phyloP scores from a whole-genome alignment of 2,888 invertebrate genomes.

The Nowickia ferox region DNA sequence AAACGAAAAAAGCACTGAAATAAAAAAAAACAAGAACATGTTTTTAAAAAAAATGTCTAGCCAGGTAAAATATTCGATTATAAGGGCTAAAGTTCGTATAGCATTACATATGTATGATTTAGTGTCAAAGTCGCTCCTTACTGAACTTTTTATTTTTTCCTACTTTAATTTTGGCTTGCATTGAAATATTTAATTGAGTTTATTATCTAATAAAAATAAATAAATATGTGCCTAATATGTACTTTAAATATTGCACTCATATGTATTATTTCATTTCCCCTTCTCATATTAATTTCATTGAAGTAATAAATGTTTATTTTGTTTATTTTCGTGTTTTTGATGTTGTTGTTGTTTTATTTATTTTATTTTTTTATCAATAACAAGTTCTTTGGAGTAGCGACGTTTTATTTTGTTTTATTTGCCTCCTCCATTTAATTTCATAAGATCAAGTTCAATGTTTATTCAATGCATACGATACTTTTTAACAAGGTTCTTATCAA shows the following conservation, averaged over 20 bases:
- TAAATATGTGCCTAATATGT: neutral
- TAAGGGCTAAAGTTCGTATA: too few relatives aligned
- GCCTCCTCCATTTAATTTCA: constrained; percentile 62
- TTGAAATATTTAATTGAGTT: neutral
- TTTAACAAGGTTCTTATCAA: constrained; percentile 71
- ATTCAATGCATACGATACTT: constrained; percentile 67
- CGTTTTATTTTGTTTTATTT: constrained; percentile 37
- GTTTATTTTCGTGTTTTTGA: constrained; percentile 10
- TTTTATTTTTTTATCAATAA: constrained; percentile 51
- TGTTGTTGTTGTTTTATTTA: constrained; percentile 2
- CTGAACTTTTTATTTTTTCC: too few relatives aligned
- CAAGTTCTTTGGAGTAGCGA: constrained; percentile 56
- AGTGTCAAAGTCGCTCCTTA: too few relatives aligned
- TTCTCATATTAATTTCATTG: constrained; percentile 53
- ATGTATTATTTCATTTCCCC: constrained; percentile 24
- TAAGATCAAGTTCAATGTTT: constrained; percentile 72
- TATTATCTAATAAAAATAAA: neutral
- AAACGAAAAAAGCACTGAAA: too few relatives aligned
- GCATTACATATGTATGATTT: too few relatives aligned
- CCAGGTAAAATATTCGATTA: too few relatives aligned
- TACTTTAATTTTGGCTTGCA: neutral
- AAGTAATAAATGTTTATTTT: constrained; percentile 43
- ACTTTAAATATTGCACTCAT: neutral
- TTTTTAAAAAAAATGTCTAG: too few relatives aligned
- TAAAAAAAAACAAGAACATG: too few relatives aligned